Conservation (phyloP, 1,140 invertebrate genomes). For the Oryctes rhinoceros region DNA sequence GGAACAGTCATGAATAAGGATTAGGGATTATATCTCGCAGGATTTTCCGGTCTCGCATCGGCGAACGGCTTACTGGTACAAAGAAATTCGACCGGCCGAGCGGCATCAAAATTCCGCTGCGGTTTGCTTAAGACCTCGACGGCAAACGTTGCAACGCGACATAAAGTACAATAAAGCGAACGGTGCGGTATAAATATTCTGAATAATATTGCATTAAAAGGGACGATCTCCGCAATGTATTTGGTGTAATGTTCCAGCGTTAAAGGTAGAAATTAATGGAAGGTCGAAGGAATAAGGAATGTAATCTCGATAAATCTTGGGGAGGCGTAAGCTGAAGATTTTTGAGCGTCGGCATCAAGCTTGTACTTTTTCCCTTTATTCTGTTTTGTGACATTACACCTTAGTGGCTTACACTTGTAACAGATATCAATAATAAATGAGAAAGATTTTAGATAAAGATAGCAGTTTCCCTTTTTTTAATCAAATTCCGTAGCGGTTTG, state of each 20-base stretch:
- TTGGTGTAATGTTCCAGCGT: background rate
- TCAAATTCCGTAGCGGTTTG: background rate
- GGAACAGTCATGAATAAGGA: conserved; percentile 32
- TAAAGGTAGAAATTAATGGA: background rate
- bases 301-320: too few relatives aligned
- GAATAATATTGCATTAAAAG: conserved; percentile 11
- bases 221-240: background rate
- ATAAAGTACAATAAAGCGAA: background rate
- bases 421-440: too few relatives aligned
- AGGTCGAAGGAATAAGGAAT: too few relatives aligned
- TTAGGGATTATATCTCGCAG: conserved; percentile 27
- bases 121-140: background rate
- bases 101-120: background rate
- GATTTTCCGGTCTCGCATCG: background rate
- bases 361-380: too few relatives aligned
- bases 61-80: background rate
- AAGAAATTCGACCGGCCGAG: background rate
- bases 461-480: too few relatives aligned
- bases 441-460: too few relatives aligned
- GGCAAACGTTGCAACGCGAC: background rate
- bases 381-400: too few relatives aligned
- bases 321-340: too few relatives aligned
- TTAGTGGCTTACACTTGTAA: too few relatives aligned
- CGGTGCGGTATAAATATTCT: conserved; percentile 1
- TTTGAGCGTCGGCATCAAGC: too few relatives aligned